Evolutionary conservation across 35 echinoderm and acorn worm genomes (phyloP).

Genomic region (Apostichopus japonicus): DNA sequence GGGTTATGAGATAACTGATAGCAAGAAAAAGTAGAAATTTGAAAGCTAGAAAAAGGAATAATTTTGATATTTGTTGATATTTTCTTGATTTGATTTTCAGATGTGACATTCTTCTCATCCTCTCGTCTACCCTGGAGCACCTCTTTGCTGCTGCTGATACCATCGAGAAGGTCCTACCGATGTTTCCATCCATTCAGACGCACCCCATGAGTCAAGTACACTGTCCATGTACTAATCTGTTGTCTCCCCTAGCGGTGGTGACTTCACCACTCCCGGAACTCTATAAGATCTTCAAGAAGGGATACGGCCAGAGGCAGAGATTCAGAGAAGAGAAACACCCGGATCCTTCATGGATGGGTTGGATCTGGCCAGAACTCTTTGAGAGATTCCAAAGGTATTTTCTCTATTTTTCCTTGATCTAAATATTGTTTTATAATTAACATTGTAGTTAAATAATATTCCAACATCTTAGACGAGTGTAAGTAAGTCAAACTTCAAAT

Average conservation of each 20-base stretch:
- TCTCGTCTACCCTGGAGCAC: conserved; percentile 68
- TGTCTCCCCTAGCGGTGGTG: conserved; percentile 71
- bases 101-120: conserved; percentile 79
- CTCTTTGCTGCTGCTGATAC: conserved; percentile 72
- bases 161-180: conserved; percentile 63
- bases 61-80: no score
- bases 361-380: conserved; percentile 83
- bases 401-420: not conserved
- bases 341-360: conserved; percentile 74
- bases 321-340: conserved; percentile 49
- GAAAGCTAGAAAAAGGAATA: no score
- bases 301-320: conserved; percentile 77
- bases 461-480: no score
- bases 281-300: conserved; percentile 88
- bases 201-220: conserved; percentile 73
- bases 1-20: no score
- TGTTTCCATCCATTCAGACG: conserved; percentile 43
- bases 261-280: conserved; percentile 77
- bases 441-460: no score
- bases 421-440: not conserved
- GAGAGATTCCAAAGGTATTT: conserved; percentile 70
- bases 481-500: no score
- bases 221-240: conserved; percentile 77
- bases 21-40: no score
- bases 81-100: conserved; percentile 9